phyloP scores from a whole-genome alignment of 2,888 invertebrate genomes.

The Chouioia cunea region DNA sequence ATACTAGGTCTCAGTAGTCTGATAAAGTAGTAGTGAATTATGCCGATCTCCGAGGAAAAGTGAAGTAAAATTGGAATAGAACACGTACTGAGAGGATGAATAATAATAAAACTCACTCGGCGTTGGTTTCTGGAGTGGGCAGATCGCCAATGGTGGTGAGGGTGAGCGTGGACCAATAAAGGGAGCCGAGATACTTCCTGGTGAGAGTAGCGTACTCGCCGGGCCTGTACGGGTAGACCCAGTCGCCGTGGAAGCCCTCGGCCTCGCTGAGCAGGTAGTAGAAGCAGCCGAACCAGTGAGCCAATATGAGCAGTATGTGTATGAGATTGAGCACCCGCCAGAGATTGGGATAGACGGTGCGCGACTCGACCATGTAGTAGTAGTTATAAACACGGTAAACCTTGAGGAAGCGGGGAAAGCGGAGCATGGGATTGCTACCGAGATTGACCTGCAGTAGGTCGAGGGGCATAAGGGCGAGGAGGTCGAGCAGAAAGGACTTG shows the following conservation, averaged over 20 bases:
- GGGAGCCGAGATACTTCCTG: conserved; percentile 92
- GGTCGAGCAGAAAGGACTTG: conserved; percentile 86
- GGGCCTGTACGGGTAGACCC: conserved; percentile 89
- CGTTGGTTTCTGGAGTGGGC: conserved; percentile 95
- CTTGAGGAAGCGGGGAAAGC: conserved; percentile 91
- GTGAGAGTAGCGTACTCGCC: conserved; percentile 92
- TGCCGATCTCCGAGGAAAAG: too few species aligned
- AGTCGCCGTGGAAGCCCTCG: conserved; percentile 89
- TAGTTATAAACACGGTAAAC: conserved; percentile 92
- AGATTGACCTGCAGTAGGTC: conserved; percentile 88
- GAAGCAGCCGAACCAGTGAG: conserved; percentile 98
- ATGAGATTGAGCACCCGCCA: conserved; percentile 96
- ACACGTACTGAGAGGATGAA: not conserved
- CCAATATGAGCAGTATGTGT: conserved; percentile 92
- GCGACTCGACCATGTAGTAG: conserved; percentile 96
- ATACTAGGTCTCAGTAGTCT: not conserved
- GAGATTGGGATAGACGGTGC: conserved; percentile 95
- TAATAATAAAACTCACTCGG: conserved; percentile 83
- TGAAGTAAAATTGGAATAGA: not conserved
- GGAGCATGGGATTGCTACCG: conserved; percentile 86
- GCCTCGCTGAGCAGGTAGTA: conserved; percentile 94
- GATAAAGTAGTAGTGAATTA: too few species aligned
- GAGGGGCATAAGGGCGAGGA: conserved; percentile 85
- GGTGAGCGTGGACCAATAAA: conserved; percentile 97
- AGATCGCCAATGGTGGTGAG: conserved; percentile 96